phyloP scores from a whole-genome alignment of 2,888 invertebrate genomes.

The Chrysotoxum bicinctum region DNA sequence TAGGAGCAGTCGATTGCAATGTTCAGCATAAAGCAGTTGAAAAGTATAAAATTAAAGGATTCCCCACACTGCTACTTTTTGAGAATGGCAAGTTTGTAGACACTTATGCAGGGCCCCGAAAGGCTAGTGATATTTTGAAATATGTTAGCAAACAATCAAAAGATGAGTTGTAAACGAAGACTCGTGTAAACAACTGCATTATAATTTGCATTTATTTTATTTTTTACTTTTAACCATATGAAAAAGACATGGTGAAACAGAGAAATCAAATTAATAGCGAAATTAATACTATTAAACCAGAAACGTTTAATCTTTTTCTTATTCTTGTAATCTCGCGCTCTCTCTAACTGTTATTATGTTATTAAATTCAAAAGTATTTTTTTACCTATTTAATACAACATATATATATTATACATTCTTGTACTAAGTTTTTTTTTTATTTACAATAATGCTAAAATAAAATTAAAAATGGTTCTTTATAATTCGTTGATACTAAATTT shows the following conservation, averaged over 20 bases:
- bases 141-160: constrained; percentile 51
- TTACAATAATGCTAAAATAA: not conserved
- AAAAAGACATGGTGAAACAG: not conserved
- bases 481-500: not conserved
- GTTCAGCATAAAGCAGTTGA: constrained; percentile 84
- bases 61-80: constrained; percentile 87
- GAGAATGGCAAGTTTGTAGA: constrained; percentile 82
- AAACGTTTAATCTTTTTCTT: not conserved
- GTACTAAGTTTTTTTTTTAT: not conserved
- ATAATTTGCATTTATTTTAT: constrained; percentile 36
- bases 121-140: constrained; percentile 82
- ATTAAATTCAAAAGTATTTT: constrained; percentile 15
- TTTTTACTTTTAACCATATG: not conserved
- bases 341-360: not conserved
- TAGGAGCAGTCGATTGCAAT: constrained; percentile 87
- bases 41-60: constrained; percentile 84
- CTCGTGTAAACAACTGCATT: not conserved
- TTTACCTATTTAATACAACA: not conserved
- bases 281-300: not conserved
- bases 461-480: constrained; percentile 7
- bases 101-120: constrained; percentile 84
- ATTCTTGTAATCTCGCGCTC: not conserved
- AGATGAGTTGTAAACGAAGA: constrained; percentile 49
- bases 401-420: constrained; percentile 3
- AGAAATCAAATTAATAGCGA: not conserved